Evolutionary conservation across 2,888 invertebrate genomes (phyloP).

Genomic region (Thecocarcelia acutangulata): DNA sequence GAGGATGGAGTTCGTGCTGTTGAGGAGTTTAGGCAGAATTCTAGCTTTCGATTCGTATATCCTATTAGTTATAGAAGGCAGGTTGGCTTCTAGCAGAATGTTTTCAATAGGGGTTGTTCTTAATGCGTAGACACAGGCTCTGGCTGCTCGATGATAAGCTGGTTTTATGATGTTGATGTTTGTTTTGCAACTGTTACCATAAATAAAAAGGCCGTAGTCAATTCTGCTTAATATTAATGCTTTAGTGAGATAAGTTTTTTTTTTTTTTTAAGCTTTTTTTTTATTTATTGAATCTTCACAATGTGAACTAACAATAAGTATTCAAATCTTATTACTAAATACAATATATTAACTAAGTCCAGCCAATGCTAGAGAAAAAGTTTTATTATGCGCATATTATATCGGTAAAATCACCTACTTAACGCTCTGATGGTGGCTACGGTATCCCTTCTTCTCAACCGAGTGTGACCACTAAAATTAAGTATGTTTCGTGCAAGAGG

Average conservation of each 20-base stretch:
- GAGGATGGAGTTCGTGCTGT: neutral
- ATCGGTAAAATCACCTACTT: no score
- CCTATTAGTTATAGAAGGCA: slow-evolving; percentile 13
- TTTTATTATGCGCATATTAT: no score
- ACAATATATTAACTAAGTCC: no score
- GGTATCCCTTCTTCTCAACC: no score
- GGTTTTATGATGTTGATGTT: slow-evolving; percentile 18
- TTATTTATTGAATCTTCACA: no score
- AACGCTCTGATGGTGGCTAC: no score
- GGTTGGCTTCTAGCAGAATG: slow-evolving; percentile 1
- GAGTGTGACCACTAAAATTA: no score
- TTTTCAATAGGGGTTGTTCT: slow-evolving; percentile 11
- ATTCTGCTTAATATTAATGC: slow-evolving; percentile 8
- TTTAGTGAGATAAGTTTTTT: slow-evolving; percentile 9
- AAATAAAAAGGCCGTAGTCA: slow-evolving; percentile 8
- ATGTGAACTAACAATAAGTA: no score
- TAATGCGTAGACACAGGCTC: slow-evolving; percentile 10
- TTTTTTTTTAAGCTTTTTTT: no score
- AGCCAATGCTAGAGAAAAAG: no score
- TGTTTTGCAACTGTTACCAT: slow-evolving; percentile 18
- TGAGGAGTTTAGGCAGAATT: neutral
- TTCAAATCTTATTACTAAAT: no score
- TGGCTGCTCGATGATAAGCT: slow-evolving; percentile 10
- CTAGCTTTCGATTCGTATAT: neutral
- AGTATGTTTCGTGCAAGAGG: no score